A percentile compares a stretch with the other conserved stretches of the same genome.
Conservation (phyloP, 2,113 vertebrate genomes). For the Tamias sibiricus region DNA sequence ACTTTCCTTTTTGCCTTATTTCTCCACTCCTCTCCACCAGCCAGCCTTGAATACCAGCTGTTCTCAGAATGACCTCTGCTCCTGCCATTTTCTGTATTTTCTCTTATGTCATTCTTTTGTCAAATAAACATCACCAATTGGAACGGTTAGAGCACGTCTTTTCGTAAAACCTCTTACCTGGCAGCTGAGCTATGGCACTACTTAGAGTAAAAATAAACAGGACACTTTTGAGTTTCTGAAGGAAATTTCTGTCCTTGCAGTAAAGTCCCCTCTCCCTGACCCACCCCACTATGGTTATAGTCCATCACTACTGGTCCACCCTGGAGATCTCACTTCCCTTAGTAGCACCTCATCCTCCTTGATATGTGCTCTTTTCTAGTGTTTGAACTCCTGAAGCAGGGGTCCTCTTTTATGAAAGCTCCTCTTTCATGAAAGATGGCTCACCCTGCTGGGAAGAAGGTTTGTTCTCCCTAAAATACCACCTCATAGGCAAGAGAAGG, state of each 20-base stretch:
- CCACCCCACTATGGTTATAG: neutral
- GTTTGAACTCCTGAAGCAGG: neutral
- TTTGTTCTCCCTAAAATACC: neutral
- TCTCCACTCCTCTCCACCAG: neutral
- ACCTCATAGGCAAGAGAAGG: neutral
- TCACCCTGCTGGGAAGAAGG: neutral
- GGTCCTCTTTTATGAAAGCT: neutral
- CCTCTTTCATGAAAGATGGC: neutral
- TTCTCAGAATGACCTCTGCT: neutral
- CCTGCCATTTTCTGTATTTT: neutral
- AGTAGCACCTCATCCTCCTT: neutral
- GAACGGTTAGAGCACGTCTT: neutral
- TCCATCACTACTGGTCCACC: neutral
- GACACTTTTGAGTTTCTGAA: constrained; percentile 19
- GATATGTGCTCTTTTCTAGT: neutral
- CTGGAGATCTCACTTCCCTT: neutral
- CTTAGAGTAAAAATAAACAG: neutral
- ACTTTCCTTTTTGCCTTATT: neutral
- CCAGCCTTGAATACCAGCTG: neutral
- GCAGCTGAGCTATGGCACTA: neutral
- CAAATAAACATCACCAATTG: neutral
- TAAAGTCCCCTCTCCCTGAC: neutral
- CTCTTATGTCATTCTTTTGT: neutral
- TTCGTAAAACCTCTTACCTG: neutral
- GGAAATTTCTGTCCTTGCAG: neutral